These are phyloP conservation scores for Keiferia lycopersicella DNA, from an alignment of 2,888 invertebrate genomes.

Conservation along the genomic window DNA sequence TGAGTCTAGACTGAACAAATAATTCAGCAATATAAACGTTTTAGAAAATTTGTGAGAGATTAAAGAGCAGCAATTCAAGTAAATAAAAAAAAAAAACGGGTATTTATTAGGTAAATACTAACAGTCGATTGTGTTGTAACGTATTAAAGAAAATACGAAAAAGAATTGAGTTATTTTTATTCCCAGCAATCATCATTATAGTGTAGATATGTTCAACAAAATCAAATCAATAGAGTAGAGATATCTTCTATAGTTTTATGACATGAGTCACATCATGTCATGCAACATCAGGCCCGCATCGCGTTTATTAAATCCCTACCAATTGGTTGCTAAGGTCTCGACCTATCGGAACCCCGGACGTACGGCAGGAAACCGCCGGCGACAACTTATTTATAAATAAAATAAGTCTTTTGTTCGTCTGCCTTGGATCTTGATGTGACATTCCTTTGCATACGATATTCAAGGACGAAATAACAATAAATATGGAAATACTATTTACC, in stretches of 20 bases:
- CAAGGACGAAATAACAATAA: neutral
- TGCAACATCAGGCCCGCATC: slow-evolving; percentile 48
- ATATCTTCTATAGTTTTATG: neutral
- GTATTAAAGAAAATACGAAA: too few species aligned
- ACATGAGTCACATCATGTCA: slow-evolving; percentile 43
- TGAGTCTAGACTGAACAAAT: too few species aligned
- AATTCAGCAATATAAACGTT: too few species aligned
- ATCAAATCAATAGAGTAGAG: neutral
- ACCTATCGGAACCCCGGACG: slow-evolving; percentile 64
- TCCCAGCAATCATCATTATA: too few species aligned
- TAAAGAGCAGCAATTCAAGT: too few species aligned
- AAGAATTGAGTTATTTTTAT: too few species aligned
- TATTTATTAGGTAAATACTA: too few species aligned
- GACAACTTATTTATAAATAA: neutral
- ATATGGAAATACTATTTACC: slow-evolving; percentile 5
- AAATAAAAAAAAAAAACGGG: too few species aligned
- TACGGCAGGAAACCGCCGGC: slow-evolving; percentile 49
- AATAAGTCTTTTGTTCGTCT: neutral
- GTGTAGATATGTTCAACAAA: too few species aligned
- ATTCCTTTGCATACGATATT: slow-evolving; percentile 6
- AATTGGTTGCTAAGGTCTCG: slow-evolving; percentile 58
- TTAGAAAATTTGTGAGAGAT: too few species aligned
- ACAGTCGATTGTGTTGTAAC: too few species aligned
- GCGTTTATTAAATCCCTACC: slow-evolving; percentile 69
- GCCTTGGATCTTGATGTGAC: slow-evolving; percentile 32